Conservation (phyloP, 1,140 invertebrate species). For the Tetragonula clypearis region DNA sequence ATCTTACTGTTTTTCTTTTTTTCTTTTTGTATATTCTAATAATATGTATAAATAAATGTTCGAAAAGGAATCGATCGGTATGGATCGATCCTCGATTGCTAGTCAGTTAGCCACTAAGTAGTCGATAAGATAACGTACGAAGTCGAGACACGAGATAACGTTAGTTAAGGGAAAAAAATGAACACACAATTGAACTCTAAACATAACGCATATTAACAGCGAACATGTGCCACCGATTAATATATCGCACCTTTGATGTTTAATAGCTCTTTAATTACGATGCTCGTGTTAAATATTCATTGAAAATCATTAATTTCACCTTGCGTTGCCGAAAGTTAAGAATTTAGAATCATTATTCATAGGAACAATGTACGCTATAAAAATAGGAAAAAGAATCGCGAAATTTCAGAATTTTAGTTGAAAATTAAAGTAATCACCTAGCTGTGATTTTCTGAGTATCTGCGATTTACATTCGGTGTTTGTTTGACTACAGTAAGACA, state of each 20-base stretch:
- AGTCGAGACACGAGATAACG: not conserved
- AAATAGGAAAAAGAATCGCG: too few species aligned
- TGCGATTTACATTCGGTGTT: not conserved
- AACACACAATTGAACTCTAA: not conserved
- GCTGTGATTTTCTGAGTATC: not conserved
- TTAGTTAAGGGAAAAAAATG: too few species aligned
- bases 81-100: conserved; percentile 49
- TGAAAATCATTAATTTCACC: not conserved
- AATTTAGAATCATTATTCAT: too few species aligned
- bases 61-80: not conserved
- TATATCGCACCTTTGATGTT: not conserved
- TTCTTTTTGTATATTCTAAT: not conserved
- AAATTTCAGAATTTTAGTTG: not conserved
- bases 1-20: not conserved
- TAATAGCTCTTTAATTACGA: not conserved
- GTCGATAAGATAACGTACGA: conserved; percentile 18
- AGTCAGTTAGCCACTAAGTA: conserved; percentile 64
- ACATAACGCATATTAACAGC: not conserved
- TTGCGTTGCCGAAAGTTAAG: not conserved
- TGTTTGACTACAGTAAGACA: not conserved
- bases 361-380: too few species aligned
- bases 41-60: conserved; percentile 11
- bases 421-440: not conserved
- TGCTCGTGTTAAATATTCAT: not conserved
- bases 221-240: too few species aligned